Conservation (phyloP, 1,140 invertebrate genomes). For the Antheraea mylitta region DNA sequence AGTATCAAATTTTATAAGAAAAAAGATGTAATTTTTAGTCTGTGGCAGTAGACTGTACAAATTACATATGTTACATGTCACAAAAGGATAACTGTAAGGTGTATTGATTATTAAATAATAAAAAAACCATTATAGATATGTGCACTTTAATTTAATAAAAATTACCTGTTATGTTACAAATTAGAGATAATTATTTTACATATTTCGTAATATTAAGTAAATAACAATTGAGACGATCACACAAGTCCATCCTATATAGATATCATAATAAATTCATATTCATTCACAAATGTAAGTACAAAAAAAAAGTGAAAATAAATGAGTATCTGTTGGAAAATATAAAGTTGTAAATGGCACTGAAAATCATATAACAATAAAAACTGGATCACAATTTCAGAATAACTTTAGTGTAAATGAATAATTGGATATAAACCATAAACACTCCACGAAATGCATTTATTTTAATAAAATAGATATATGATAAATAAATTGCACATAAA, state of each 20-base stretch:
- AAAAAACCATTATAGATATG: constrained; percentile 32
- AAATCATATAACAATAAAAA: constrained; percentile 5
- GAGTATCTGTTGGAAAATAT: constrained; percentile 13
- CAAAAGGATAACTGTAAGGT: neutral
- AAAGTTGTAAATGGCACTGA: constrained; percentile 20
- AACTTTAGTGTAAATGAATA: neutral
- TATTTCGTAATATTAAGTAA: constrained; percentile 22
- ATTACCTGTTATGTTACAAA: constrained; percentile 35
- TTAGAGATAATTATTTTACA: constrained; percentile 32
- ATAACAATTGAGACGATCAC: constrained; percentile 24
- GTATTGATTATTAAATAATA: constrained; percentile 12
- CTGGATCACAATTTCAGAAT: neutral
- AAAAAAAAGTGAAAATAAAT: constrained; percentile 17
- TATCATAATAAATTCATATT: neutral
- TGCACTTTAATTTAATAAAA: constrained; percentile 46
- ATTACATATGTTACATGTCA: neutral
- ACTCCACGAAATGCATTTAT: neutral
- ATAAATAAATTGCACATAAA: neutral
- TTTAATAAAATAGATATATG: neutral
- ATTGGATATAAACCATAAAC: neutral
- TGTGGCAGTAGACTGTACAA: neutral
- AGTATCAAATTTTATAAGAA: constrained; percentile 45
- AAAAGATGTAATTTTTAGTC: neutral
- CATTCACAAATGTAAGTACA: constrained; percentile 12
- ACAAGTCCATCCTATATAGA: constrained; percentile 12